Base-by-base conservation (phyloP, 2,797 vertebrate species). In the Sitta carolinensis region DNA sequence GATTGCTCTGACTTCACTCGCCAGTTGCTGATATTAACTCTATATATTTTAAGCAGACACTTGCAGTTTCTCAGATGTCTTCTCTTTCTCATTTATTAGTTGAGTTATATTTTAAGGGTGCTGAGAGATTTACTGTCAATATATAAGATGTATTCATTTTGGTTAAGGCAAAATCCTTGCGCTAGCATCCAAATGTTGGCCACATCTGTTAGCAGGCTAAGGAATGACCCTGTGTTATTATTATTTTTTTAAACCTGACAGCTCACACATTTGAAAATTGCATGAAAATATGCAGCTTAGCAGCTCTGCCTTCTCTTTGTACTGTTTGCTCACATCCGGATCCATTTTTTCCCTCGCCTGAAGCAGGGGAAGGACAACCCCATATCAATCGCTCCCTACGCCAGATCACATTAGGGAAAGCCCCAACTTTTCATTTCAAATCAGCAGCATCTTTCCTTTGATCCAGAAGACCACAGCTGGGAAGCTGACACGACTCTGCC, bases 121-220 rank as follows among this genome's bases (percentile, higher is more conserved):
- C 95, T 96, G 95, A 98, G 96, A 96, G 94, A 97, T 97, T 95
- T 97, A 96, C 77, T 97, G 93, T 97, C 95, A 85, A 50, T 84
- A 84, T 89, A 91, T 85, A 94, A 96, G 91, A 94, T 87, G 82
- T 93, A 97, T 97, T 97, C 95, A 96, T 96, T 97, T 93, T 27
- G 47, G 78, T 78, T 91, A 93, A 90, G 89, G 91, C 91, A 94
- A 97, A 97, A 94, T 64, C 72, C 81, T 94, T 84, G 66, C 3
- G 15, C 64, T 79, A 86, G 73, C 78, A 92, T 90, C 96, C 94
- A 94, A 95, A 97, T 85, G 89, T 87, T 95, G 90, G 82, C 84
- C 91, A 95, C 96, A 97, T 97, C 95, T 98, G 96, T 89, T 96
- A 90, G 89, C 81, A 96, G 92, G 92, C 94, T 84, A 96, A 94